These are phyloP conservation scores for Ophthalmolycus amberensis DNA, from an alignment of 2,113 vertebrate genomes.

Conservation along the genomic window DNA sequence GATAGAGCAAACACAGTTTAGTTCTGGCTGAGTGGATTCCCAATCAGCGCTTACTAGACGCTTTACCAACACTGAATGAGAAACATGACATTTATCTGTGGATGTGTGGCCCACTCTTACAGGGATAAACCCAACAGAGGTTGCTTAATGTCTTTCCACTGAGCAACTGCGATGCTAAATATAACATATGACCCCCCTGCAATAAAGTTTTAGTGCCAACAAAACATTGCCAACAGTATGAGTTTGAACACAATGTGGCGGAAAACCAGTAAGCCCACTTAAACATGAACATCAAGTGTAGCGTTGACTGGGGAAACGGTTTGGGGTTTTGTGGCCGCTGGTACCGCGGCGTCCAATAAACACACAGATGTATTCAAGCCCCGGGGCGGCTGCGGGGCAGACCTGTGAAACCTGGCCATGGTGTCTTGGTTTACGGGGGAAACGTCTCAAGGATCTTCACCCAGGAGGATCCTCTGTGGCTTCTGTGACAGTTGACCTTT, in stretches of 20 bases:
- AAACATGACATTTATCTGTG: constrained; percentile 45
- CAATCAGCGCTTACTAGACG: constrained; percentile 62
- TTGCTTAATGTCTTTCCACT: background rate
- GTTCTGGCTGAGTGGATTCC: constrained; percentile 73
- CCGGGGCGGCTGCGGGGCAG: constrained; percentile 80
- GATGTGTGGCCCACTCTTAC: constrained; percentile 23
- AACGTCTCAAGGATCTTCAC: constrained; percentile 74
- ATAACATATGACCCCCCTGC: background rate
- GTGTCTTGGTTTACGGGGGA: constrained; percentile 78
- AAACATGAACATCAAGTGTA: constrained; percentile 59
- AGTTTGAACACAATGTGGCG: constrained; percentile 13
- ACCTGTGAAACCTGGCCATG: constrained; percentile 80
- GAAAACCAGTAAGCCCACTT: constrained; percentile 36
- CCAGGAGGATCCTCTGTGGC: constrained; percentile 71
- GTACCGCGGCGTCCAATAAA: constrained; percentile 66
- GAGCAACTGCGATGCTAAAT: background rate
- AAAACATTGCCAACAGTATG: constrained; percentile 9
- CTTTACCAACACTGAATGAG: constrained; percentile 60
- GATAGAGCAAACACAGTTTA: constrained; percentile 81
- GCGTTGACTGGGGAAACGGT: constrained; percentile 32
- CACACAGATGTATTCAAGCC: constrained; percentile 83
- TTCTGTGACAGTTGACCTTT: constrained; percentile 83
- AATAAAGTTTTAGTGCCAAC: constrained; percentile 20
- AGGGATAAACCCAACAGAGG: constrained; percentile 1
- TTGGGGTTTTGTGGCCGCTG: constrained; percentile 52